Evolutionary conservation across 2,888 invertebrate species (phyloP).

Genomic region (Spisula subtruncata): DNA sequence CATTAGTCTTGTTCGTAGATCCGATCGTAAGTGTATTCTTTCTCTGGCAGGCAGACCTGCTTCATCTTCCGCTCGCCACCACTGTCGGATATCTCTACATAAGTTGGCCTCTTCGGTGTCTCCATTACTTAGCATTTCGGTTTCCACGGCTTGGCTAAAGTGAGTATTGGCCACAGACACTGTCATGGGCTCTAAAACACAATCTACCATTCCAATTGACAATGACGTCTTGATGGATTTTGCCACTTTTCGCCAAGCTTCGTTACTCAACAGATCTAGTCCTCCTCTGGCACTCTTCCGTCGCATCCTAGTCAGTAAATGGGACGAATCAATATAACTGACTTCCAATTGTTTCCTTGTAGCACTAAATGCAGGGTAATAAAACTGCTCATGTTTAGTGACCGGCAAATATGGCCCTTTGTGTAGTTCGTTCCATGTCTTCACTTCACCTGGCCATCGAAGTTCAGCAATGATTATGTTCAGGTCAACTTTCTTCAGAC

Average conservation of each 20-base stretch:
- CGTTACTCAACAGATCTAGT: slow-evolving; percentile 50
- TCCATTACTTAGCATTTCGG: slow-evolving; percentile 45
- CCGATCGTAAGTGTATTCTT: slow-evolving; percentile 33
- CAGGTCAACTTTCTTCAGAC: slow-evolving; percentile 29
- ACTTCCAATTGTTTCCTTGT: slow-evolving; percentile 57
- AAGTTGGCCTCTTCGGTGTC: slow-evolving; percentile 47
- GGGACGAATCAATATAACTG: slow-evolving; percentile 57
- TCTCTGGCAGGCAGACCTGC: slow-evolving; percentile 47
- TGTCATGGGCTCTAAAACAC: slow-evolving; percentile 61
- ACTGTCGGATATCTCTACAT: slow-evolving; percentile 51
- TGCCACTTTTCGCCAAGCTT: slow-evolving; percentile 56
- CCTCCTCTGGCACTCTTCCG: slow-evolving; percentile 58
- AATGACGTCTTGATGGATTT: slow-evolving; percentile 45
- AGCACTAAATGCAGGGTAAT: slow-evolving; percentile 42
- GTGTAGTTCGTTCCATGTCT: slow-evolving; percentile 33
- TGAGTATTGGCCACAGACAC: slow-evolving; percentile 51
- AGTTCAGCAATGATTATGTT: slow-evolving; percentile 55
- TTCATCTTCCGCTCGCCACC: slow-evolving; percentile 63
- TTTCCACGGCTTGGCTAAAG: slow-evolving; percentile 52
- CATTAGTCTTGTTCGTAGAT: slow-evolving; percentile 46
- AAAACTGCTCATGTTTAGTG: slow-evolving; percentile 38
- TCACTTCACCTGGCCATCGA: slow-evolving; percentile 32
- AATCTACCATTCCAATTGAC: slow-evolving; percentile 51
- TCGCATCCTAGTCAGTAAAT: slow-evolving; percentile 60
- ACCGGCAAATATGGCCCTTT: background rate